Percentiles rank a stretch among this genome's conserved stretches.
Evolutionary conservation across 2,797 vertebrate species (phyloP).

Genomic region (Limnodromus scolopaceus): DNA sequence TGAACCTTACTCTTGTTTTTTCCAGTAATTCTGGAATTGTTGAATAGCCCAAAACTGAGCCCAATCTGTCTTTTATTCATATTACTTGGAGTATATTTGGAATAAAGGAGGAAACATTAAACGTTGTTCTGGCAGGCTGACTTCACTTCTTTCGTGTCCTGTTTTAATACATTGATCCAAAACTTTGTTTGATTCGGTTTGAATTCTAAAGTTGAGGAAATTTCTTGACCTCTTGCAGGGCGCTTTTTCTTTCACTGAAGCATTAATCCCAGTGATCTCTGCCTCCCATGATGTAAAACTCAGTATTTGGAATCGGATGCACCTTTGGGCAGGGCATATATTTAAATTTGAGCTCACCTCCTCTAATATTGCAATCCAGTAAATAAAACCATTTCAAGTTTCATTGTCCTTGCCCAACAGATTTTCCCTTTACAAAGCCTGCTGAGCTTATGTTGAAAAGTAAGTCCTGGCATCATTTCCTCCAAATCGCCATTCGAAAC

Average conservation of each 20-base stretch:
- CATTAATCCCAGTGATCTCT: not conserved
- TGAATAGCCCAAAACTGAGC: not conserved
- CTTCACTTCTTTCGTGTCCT: not conserved
- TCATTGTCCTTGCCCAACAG: not conserved
- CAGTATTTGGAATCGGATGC: not conserved
- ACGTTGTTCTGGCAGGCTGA: not conserved
- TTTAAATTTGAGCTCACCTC: constrained; percentile 1
- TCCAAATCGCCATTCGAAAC: not conserved
- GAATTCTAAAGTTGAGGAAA: not conserved
- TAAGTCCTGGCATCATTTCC: not conserved
- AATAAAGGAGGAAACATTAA: not conserved
- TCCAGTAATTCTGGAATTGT: not conserved
- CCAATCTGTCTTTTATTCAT: not conserved
- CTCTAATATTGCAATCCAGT: not conserved
- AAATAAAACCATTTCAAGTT: constrained; percentile 26
- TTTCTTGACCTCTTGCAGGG: not conserved
- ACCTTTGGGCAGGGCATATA: not conserved
- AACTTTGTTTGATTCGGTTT: not conserved
- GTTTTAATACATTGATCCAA: not conserved
- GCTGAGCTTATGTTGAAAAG: not conserved
- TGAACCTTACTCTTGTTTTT: not conserved
- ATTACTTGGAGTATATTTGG: not conserved
- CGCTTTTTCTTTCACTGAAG: not conserved
- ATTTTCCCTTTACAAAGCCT: not conserved
- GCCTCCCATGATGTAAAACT: not conserved